Base-by-base conservation (phyloP, 2,113 vertebrate genomes). In the Mungos mungo region DNA sequence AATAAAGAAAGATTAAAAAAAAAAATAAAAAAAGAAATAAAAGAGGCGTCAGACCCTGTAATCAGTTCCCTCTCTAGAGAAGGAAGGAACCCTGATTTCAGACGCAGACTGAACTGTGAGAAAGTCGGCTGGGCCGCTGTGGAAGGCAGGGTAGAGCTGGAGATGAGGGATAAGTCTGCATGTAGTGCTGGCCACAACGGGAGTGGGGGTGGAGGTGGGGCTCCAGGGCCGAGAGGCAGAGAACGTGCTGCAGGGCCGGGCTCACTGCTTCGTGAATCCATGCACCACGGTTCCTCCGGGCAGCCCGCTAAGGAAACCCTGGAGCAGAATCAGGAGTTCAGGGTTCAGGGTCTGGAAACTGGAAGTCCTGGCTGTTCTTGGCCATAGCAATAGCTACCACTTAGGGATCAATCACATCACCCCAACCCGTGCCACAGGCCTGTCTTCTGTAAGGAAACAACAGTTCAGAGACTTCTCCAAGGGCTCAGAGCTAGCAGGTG, bases 191-290 rank as follows among this genome's bases (percentile, higher is more conserved):
- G 13, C 29, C 13, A 33, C 1, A 1, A 41, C 41, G 41, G 41
- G 41, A 41, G 41, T 41, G 41, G 41, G 41, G 41, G 41, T 41
- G 41, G 33, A 54, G 47, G 5, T 15, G 13, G 47, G 33, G 25
- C 0, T 21, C 1, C 12, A 2, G 31, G 18, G 41, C 6, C 2
- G 29, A 66, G 65, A 29, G 14, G 45, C 47, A 88, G 47, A 69
- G 65, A 72, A 60, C 21, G 21, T 3, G 57, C 23, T 35, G 12
- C 12, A 0, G 18, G 0, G 25, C 54, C 57, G 3, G 4, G 0
- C 33, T 27, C 10, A 0, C 65, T 2, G 9, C n/a, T 1, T 2
- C 0, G 11, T 0, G 45, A 9, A 16, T 71, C 21, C 63, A 54
- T 13, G 9, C 2, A 15, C 19, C 11, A 2, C 35, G 0, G 50